A percentile compares a stretch with the other conserved stretches of the same genome.
Conservation (phyloP, 2,888 invertebrate genomes). For the Achlya flavicornis region DNA sequence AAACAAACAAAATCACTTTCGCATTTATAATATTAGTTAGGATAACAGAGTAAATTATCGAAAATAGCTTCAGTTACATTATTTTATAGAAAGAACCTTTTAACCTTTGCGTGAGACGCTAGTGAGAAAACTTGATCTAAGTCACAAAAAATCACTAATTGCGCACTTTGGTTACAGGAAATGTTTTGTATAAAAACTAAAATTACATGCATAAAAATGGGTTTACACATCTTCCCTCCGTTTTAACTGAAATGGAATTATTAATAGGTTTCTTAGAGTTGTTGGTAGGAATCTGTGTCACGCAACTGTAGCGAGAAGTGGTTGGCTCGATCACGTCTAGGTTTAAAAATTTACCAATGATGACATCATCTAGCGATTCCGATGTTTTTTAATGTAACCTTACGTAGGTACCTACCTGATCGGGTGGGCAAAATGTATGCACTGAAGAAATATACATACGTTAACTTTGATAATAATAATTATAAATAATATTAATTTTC, state of each 20-base stretch:
- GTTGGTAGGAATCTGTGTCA: slow-evolving; percentile 38
- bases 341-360: neutral
- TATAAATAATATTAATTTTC: neutral
- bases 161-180: slow-evolving; percentile 57
- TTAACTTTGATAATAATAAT: neutral
- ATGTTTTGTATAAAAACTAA: slow-evolving; percentile 47
- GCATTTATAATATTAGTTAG: no score
- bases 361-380: neutral
- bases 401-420: neutral
- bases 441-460: neutral
- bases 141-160: slow-evolving; percentile 59
- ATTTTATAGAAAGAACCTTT: slow-evolving; percentile 48
- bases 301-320: slow-evolving; percentile 39
- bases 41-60: neutral
- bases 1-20: no score
- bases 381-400: neutral
- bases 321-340: neutral
- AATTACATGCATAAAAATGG: slow-evolving; percentile 35
- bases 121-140: slow-evolving; percentile 51
- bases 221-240: slow-evolving; percentile 29
- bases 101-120: slow-evolving; percentile 50
- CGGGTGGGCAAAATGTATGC: neutral
- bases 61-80: slow-evolving; percentile 44
- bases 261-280: slow-evolving; percentile 39
- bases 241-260: slow-evolving; percentile 34